phyloP scores from a whole-genome alignment of 2,797 vertebrate genomes.

The Sebastes baramenuke region DNA sequence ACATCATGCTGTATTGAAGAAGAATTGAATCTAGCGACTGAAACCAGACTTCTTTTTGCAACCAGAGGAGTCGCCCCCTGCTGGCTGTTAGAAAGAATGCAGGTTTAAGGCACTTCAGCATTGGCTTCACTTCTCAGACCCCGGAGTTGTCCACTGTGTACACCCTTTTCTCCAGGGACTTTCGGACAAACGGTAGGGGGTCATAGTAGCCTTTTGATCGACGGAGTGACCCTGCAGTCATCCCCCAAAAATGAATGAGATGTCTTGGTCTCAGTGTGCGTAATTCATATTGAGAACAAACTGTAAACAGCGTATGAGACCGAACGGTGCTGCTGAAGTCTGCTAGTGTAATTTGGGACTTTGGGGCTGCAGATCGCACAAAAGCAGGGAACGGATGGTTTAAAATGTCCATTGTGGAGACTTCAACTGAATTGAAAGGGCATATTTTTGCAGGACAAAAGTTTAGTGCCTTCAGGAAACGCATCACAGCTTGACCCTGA shows the following conservation, averaged over 20 bases:
- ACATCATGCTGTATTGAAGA: no score
- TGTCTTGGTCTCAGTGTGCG: background rate
- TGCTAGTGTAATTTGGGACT: background rate
- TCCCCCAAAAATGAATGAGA: background rate
- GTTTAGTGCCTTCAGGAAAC: background rate
- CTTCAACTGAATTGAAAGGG: background rate
- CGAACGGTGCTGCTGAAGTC: background rate
- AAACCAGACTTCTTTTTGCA: no score
- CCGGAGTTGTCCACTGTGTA: background rate
- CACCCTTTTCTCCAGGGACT: background rate
- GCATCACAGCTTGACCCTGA: background rate
- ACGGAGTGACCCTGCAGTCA: background rate
- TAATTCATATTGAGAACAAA: background rate
- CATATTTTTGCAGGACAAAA: background rate
- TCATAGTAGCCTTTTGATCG: background rate
- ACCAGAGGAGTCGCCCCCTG: no score
- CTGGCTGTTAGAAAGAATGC: no score
- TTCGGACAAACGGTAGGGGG: background rate
- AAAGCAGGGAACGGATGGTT: background rate
- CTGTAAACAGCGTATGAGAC: background rate
- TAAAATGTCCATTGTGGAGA: background rate
- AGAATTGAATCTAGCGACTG: no score
- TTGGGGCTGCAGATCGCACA: background rate
- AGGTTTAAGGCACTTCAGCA: no score
- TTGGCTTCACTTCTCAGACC: no score